Evolutionary conservation across 2,888 invertebrate species (phyloP).

Genomic region (Trichogramma evanescens): DNA sequence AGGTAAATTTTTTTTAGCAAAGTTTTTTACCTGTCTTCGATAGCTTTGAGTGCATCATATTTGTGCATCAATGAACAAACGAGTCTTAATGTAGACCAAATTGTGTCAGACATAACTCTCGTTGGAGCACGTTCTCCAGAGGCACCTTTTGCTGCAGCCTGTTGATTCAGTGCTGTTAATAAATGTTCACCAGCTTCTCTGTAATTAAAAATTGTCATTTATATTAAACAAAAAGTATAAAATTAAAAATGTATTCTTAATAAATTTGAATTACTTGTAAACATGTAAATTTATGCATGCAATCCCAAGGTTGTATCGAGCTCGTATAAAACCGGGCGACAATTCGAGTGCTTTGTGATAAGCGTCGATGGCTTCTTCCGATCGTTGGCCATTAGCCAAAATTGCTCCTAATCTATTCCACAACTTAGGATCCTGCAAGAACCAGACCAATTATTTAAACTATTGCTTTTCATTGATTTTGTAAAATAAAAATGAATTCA

Average conservation of each 20-base stretch:
- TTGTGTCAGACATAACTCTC: slow-evolving; percentile 76
- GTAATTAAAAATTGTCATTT: slow-evolving; percentile 22
- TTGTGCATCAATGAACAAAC: slow-evolving; percentile 72
- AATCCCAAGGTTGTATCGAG: slow-evolving; percentile 95
- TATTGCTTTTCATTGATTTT: background rate
- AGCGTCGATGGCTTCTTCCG: slow-evolving; percentile 94
- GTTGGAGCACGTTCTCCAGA: slow-evolving; percentile 45
- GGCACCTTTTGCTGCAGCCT: slow-evolving; percentile 65
- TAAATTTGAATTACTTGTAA: slow-evolving; percentile 53
- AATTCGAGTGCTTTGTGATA: slow-evolving; percentile 86
- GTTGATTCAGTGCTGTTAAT: slow-evolving; percentile 85
- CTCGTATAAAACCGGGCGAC: slow-evolving; percentile 92
- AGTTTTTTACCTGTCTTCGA: slow-evolving; percentile 49
- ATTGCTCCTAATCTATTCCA: slow-evolving; percentile 99
- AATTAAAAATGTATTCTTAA: background rate
- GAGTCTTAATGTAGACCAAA: slow-evolving; percentile 90
- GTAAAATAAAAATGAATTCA: slow-evolving; percentile 28
- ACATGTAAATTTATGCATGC: slow-evolving; percentile 94
- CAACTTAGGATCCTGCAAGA: slow-evolving; percentile 71
- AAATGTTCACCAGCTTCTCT: slow-evolving; percentile 95
- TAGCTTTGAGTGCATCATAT: slow-evolving; percentile 51
- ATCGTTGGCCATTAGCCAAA: slow-evolving; percentile 87
- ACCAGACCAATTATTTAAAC: background rate
- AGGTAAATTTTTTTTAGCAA: too few relatives aligned
- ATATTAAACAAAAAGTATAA: background rate